phyloP scores from a whole-genome alignment of 1,140 invertebrate genomes.

The Pygmarrhopalites habei region DNA sequence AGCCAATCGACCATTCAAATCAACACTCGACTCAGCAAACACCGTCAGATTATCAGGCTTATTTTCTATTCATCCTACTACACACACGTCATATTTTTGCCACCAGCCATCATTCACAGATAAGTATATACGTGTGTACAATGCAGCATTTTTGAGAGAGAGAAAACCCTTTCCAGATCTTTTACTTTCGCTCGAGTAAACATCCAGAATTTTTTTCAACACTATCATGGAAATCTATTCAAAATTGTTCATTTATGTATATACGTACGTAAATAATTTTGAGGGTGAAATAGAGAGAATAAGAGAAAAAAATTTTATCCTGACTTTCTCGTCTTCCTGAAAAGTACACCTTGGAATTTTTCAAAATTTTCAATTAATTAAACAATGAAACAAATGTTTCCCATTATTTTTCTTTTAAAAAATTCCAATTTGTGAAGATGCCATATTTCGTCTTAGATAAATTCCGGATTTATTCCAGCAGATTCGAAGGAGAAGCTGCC shows the following conservation, averaged over 20 bases:
- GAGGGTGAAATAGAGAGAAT: neutral
- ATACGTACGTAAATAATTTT: neutral
- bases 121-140: too few relatives aligned
- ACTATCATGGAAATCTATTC: neutral
- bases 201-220: neutral
- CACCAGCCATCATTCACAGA: too few relatives aligned
- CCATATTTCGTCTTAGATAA: too few relatives aligned
- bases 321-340: neutral
- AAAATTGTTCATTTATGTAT: neutral
- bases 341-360: neutral
- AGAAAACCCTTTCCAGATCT: neutral
- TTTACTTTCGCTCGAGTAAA: neutral
- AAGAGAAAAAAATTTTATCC: neutral
- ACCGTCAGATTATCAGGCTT: constrained; percentile 16
- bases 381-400: too few relatives aligned
- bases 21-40: constrained; percentile 17
- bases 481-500: too few relatives aligned
- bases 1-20: constrained; percentile 14
- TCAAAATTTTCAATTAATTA: too few relatives aligned
- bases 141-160: neutral
- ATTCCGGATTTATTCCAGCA: too few relatives aligned
- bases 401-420: too few relatives aligned
- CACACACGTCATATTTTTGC: neutral
- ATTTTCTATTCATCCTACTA: constrained; percentile 1
- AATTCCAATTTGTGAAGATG: too few relatives aligned